Evolutionary conservation across 2,888 invertebrate genomes (phyloP).

Genomic region (Thalpophila matura): DNA sequence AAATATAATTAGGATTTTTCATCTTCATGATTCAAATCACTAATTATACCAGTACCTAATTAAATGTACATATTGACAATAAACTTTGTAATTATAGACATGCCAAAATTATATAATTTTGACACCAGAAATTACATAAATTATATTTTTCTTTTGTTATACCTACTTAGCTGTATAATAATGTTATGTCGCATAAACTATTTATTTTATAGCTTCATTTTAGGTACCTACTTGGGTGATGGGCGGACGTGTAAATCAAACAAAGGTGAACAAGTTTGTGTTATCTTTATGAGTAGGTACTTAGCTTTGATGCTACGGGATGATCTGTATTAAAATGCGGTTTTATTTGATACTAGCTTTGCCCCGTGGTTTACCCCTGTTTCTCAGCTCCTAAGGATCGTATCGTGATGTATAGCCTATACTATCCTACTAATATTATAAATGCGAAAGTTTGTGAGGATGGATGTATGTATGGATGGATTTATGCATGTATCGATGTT

Average conservation of each 20-base stretch:
- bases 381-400: too few relatives aligned
- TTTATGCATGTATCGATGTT: too few relatives aligned
- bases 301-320: background rate
- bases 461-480: too few relatives aligned
- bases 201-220: constrained; percentile 7
- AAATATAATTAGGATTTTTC: too few relatives aligned
- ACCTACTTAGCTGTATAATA: background rate
- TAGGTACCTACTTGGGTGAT: constrained; percentile 16
- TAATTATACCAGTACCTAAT: too few relatives aligned
- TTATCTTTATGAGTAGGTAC: background rate
- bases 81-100: background rate
- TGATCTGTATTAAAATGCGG: constrained; percentile 13
- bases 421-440: too few relatives aligned
- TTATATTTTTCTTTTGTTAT: background rate
- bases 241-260: constrained; percentile 43
- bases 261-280: constrained; percentile 60
- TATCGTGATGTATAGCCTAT: too few relatives aligned
- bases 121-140: background rate
- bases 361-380: background rate
- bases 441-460: too few relatives aligned
- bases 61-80: background rate
- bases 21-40: too few relatives aligned
- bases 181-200: background rate
- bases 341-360: background rate
- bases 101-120: background rate